Conservation (phyloP, 2,888 invertebrate species). For the Orthosia incerta region DNA sequence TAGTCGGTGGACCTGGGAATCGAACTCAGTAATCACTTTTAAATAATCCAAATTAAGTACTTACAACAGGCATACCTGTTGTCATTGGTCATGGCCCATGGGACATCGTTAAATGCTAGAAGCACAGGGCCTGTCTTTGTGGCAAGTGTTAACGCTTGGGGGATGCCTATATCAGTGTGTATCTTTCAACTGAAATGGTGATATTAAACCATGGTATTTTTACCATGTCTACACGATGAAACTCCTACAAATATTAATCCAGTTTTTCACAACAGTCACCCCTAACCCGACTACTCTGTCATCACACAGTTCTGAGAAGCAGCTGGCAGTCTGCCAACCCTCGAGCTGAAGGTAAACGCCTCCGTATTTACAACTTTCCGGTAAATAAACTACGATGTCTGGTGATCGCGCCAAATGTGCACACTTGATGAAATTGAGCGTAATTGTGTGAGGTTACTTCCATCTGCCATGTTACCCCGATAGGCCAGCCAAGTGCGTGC, state of each 20-base stretch:
- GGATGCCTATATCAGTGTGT: background rate
- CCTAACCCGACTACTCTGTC: constrained; percentile 48
- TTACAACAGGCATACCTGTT: no score
- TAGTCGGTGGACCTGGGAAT: no score
- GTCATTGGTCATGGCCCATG: no score
- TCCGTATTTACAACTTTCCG: constrained; percentile 61
- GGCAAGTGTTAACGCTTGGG: background rate
- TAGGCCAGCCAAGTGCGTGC: constrained; percentile 5
- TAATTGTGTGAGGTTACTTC: constrained; percentile 35
- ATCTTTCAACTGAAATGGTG: background rate
- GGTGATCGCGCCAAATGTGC: constrained; percentile 51
- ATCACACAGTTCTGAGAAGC: constrained; percentile 45
- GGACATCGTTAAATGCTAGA: background rate
- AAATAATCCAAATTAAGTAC: no score
- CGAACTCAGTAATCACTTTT: no score
- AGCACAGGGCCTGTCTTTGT: background rate
- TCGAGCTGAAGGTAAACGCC: constrained; percentile 54
- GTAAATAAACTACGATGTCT: constrained; percentile 58
- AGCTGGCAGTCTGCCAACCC: constrained; percentile 58
- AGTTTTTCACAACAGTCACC: constrained; percentile 22
- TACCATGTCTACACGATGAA: background rate
- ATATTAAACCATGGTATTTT: no score
- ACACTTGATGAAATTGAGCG: constrained; percentile 35
- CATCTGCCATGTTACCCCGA: constrained; percentile 7
- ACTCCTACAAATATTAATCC: no score